phyloP scores from a whole-genome alignment of 2,113 vertebrate genomes.

The Pipa parva region DNA sequence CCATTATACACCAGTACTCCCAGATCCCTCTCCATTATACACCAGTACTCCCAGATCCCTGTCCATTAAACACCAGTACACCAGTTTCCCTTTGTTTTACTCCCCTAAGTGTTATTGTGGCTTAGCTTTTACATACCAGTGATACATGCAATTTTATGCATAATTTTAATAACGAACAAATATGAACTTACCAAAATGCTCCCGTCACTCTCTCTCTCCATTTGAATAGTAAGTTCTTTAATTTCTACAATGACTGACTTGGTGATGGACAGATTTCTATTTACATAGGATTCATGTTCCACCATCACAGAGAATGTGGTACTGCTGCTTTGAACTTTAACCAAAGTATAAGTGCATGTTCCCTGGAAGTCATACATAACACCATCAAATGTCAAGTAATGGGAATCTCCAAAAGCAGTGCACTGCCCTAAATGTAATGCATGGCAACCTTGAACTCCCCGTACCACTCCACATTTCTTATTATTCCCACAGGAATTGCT shows the following conservation, averaged over 20 bases:
- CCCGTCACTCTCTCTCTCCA: slow-evolving; percentile 51
- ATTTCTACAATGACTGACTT: slow-evolving; percentile 52
- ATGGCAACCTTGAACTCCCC: slow-evolving; percentile 17
- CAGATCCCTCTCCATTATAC: too few relatives aligned
- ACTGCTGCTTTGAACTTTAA: neutral
- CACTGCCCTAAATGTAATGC: slow-evolving; percentile 48
- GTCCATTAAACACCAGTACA: too few relatives aligned
- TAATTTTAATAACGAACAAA: too few relatives aligned
- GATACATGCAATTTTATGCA: too few relatives aligned
- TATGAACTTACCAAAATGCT: slow-evolving; percentile 52
- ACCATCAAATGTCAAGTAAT: slow-evolving; percentile 64
- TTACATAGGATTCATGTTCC: slow-evolving; percentile 56
- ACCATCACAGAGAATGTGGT: slow-evolving; percentile 52
- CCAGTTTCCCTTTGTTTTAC: too few relatives aligned
- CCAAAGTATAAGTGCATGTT: slow-evolving; percentile 53
- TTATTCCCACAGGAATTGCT: neutral
- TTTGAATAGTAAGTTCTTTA: slow-evolving; percentile 47
- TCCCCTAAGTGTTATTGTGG: too few relatives aligned
- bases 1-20: too few relatives aligned
- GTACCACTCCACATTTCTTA: slow-evolving; percentile 13
- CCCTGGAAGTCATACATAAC: slow-evolving; percentile 60
- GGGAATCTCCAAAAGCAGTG: slow-evolving; percentile 59
- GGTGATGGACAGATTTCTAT: slow-evolving; percentile 48
- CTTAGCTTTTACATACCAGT: too few relatives aligned
- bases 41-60: too few relatives aligned